phyloP scores from a whole-genome alignment of 2,113 vertebrate species.

The Poeciliopsis turrubarensis region DNA sequence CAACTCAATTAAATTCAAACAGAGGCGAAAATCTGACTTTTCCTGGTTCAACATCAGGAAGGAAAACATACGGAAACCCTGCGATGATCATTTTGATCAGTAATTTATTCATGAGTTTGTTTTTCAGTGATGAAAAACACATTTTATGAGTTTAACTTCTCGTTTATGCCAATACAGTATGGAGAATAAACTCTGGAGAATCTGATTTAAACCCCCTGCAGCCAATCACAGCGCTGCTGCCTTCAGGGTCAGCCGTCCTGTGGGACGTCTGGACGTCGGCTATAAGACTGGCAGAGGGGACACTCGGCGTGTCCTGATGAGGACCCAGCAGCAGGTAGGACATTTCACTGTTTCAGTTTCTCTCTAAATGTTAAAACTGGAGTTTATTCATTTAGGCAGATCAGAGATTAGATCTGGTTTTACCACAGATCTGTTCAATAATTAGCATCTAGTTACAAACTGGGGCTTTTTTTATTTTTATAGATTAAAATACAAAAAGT shows the following conservation, averaged over 20 bases:
- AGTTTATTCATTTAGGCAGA: too few relatives aligned
- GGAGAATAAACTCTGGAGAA: constrained; percentile 10
- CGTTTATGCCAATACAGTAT: background rate
- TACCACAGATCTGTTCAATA: too few relatives aligned
- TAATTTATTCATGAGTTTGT: too few relatives aligned
- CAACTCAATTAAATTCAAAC: constrained; percentile 23
- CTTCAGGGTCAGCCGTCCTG: constrained; percentile 11
- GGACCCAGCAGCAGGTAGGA: constrained; percentile 24
- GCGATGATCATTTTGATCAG: too few relatives aligned
- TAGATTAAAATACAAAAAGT: background rate
- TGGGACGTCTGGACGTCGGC: constrained; percentile 16
- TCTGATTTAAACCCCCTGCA: background rate
- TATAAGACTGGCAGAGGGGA: constrained; percentile 19
- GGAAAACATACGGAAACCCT: background rate
- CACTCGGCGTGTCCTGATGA: fast-evolving
- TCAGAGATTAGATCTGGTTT: too few relatives aligned
- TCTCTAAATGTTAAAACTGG: background rate
- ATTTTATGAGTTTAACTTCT: too few relatives aligned
- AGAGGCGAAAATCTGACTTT: background rate
- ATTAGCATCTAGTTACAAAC: background rate
- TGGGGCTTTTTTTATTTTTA: background rate
- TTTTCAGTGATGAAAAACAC: too few relatives aligned
- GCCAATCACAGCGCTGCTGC: background rate
- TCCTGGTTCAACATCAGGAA: too few relatives aligned
- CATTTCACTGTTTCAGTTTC: background rate